Evolutionary conservation across 1,140 invertebrate species (phyloP).

Genomic region (Bradynema listronoti): DNA sequence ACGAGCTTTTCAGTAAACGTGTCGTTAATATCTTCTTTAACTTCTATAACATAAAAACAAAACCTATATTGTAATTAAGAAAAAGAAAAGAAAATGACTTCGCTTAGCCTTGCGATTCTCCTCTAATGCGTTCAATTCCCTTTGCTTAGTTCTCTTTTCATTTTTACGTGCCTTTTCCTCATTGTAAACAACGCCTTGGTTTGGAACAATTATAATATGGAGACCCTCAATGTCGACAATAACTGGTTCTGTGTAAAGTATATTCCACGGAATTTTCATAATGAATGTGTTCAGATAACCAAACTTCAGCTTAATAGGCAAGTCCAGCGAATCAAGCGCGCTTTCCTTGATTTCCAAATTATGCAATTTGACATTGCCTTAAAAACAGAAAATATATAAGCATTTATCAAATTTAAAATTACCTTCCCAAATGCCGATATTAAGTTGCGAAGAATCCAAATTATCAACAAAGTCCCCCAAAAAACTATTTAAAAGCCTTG

Average conservation of each 20-base stretch:
- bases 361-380: constrained; percentile 87
- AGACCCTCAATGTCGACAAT: constrained; percentile 79
- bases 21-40: constrained; percentile 65
- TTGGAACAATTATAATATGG: constrained; percentile 79
- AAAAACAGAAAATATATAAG: too few relatives aligned
- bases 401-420: too few relatives aligned
- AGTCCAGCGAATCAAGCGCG: constrained; percentile 65
- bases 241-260: constrained; percentile 84
- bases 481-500: constrained; percentile 82
- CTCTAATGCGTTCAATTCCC: constrained; percentile 66
- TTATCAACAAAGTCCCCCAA: constrained; percentile 92
- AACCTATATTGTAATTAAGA: too few relatives aligned
- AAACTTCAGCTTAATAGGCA: constrained; percentile 57
- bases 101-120: constrained; percentile 73
- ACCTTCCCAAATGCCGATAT: constrained; percentile 95
- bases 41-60: constrained; percentile 50
- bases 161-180: constrained; percentile 77
- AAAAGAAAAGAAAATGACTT: too few relatives aligned
- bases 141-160: constrained; percentile 72
- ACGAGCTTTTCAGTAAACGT: constrained; percentile 89
- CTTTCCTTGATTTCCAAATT: constrained; percentile 82
- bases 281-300: constrained; percentile 70
- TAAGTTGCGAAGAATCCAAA: constrained; percentile 82
- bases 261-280: constrained; percentile 95
- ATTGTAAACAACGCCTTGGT: constrained; percentile 76